These are phyloP conservation scores for Excalfactoria chinensis DNA, from an alignment of 2,113 vertebrate species.

Conservation along the genomic window DNA sequence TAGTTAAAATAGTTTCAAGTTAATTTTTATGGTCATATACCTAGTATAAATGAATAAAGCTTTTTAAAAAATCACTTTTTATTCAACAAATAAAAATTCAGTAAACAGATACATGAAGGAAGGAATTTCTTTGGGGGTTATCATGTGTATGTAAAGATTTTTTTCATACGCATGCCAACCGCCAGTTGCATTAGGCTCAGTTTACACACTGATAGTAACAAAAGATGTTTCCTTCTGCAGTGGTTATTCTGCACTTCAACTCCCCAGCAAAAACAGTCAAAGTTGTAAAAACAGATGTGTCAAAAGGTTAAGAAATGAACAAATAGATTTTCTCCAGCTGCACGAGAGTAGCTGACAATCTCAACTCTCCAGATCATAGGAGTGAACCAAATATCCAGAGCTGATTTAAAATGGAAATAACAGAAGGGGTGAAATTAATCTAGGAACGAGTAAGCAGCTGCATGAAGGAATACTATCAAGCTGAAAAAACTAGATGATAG, in stretches of 20 bases:
- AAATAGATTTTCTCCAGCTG: slow-evolving; percentile 42
- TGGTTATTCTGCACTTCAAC: slow-evolving; percentile 40
- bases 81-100: not conserved
- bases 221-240: slow-evolving; percentile 44
- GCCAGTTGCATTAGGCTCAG: not conserved
- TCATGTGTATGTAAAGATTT: not conserved
- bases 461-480: not conserved
- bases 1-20: not conserved
- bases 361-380: not conserved
- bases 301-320: slow-evolving; percentile 64
- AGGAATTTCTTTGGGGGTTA: not conserved
- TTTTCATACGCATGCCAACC: not conserved
- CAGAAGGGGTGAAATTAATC: not conserved
- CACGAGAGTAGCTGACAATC: slow-evolving; percentile 23
- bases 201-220: slow-evolving; percentile 46
- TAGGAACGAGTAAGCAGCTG: not conserved
- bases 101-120: not conserved
- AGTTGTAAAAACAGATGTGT: slow-evolving; percentile 70
- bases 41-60: not conserved
- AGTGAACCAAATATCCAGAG: not conserved
- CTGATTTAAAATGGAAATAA: slow-evolving; percentile 30
- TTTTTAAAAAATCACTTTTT: not conserved
- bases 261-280: not conserved
- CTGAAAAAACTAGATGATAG: not conserved
- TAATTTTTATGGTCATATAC: not conserved